Evolutionary conservation across 30 jellyfish, hydroid and myxozoan genomes (phyloP), one percentile per base, ranked within the genome.

Genomic region (Pseudorhiza aurosa): DNA sequence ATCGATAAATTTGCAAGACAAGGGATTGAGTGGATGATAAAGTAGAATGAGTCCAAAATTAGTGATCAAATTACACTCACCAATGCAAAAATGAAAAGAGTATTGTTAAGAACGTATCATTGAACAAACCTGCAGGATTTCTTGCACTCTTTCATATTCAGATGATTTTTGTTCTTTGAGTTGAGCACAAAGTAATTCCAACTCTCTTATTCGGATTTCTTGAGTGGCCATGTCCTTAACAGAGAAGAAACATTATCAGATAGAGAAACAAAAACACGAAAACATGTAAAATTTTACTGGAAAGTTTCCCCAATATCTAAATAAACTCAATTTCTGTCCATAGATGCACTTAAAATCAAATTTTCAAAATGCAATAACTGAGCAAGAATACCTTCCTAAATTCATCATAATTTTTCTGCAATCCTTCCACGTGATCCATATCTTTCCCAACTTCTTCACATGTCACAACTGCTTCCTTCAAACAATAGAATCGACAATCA

Each of bases 401-500:
- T 57, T 93, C 98, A 76, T 93, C 97, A 72, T 93, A 93, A 64
- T 93, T 69, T 75, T 93, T 93, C 79, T 93, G 98, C 75, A 85
- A 58, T 12, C 79, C 88, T 49, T 93, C 98, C 21, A 93, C 96
- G 45, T 88, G 97, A 67, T 93, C 98, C 98, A 93, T 93, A 45
- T 93, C 98, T 40, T 65, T 87, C 0, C 98, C 98, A 69, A 93
- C 97, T 36, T 93, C 98, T 36, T 81, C 89, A 46, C 97, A 93
- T n/a, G 96, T 93, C 19, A 93, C 96, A 0, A 93, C 96, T 1
- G 98, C 98, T 65, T 93, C 98, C 98, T 93, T 11, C 8, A 32
- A 25, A 11, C 21, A 60, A 27, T 18, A 11, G 10, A 60, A 60
- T 18, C 25, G 8, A 25, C 5, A 59, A 60, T 60, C 25, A 60